Evolutionary conservation across 2,888 invertebrate species (phyloP).

Genomic region (Pseudanteris insignis): DNA sequence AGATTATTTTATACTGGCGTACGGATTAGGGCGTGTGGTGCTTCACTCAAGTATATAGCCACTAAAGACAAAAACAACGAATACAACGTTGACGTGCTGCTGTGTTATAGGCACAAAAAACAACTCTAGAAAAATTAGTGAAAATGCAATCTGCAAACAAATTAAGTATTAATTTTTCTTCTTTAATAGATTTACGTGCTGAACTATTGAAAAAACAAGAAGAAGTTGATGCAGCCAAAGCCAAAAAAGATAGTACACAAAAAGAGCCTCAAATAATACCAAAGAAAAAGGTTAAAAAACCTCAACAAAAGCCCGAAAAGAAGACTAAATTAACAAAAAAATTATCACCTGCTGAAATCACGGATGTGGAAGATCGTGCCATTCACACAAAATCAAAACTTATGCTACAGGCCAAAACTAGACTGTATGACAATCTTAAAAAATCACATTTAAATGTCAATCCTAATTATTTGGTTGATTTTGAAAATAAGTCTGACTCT

Average conservation of each 20-base stretch:
- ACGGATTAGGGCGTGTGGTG: too few species aligned
- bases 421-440: conserved; percentile 58
- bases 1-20: too few species aligned
- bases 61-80: too few species aligned
- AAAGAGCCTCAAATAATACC: background rate
- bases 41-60: too few species aligned
- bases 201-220: conserved; percentile 88
- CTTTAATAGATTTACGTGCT: conserved; percentile 84
- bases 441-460: conserved; percentile 52
- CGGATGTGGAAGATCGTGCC: conserved; percentile 55
- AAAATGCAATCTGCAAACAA: conserved; percentile 59
- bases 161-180: conserved; percentile 61
- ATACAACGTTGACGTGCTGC: too few species aligned
- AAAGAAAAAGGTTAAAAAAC: conserved; percentile 47
- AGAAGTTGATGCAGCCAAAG: conserved; percentile 77
- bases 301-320: conserved; percentile 52
- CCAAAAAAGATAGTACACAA: conserved; percentile 56
- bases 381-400: conserved; percentile 63
- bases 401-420: conserved; percentile 62
- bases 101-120: too few species aligned
- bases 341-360: conserved; percentile 5
- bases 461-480: conserved; percentile 60
- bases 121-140: background rate
- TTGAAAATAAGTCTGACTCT: conserved; percentile 55
- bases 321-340: background rate